Base-by-base conservation (phyloP, 2,888 invertebrate genomes). In the Euclidia mi region DNA sequence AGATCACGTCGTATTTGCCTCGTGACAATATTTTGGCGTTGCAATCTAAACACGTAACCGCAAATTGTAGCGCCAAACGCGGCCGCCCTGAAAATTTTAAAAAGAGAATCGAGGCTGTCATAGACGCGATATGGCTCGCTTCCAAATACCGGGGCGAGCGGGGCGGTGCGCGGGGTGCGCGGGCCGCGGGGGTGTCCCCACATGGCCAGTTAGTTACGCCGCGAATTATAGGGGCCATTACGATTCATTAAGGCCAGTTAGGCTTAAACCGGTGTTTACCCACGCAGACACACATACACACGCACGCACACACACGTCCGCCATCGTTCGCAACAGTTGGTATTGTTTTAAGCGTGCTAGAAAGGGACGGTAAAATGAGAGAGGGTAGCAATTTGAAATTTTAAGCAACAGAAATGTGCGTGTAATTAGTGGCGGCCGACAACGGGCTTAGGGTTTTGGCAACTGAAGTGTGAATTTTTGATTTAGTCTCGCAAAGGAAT, bases 231-330 rank as follows among this genome's bases (percentile, higher is more conserved):
- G 94, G 94, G 94, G 94, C 94, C 94, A 94, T 95, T 94, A 95
- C 95, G 94, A 95, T 95, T 95, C 95, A 95, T 95, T 95, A 95
- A 94, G 94, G 94, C 94, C 95, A 94, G 95, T 95, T 95, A 95
- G 94, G 95, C 94, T 94, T 94, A 94, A 94, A 94, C 92, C 90
- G 92, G 94, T 94, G 94, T 95, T 94, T 95, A 92, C 94, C 80
- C 90, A 93, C 92, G 82, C 94, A 92, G 20, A 25, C 20, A 25
- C 20, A 25, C 20, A 25, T 7, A 25, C 91, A 93, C 93, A 69
- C 14, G 56, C 64, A 38, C 69, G 63, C 40, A 48, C 58, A 56
- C 76, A 52, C 81, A 82, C 85, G 84, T 71, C 64, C 68, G 70
- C 67, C 57, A 60, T 55, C 71, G 70, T 83, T 84, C 70, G 88